Base-by-base conservation (phyloP, 2,888 invertebrate genomes). In the Callyntrura guangdongensis region DNA sequence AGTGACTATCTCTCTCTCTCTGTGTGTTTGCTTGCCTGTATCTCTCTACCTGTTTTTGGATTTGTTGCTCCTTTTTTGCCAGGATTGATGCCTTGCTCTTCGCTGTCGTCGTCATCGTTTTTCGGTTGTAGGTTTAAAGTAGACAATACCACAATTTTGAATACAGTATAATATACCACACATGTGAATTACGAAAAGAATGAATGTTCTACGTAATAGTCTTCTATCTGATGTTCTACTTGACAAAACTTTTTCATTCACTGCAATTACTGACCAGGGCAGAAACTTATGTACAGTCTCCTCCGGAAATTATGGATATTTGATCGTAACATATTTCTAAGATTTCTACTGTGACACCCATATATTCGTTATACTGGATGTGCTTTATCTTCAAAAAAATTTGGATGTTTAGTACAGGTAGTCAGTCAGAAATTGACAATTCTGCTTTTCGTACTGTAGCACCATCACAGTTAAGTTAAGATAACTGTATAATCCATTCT, bases 51-150 rank as follows among this genome's bases (percentile, higher is more conserved):
- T n/a, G 8, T 64, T 36, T 45, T 12, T 53, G 14, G 12, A 53
- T 47, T 74, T 74, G 20, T 20, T 47, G 20, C 72, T 47, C 25
- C 45, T 72, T 74, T 79, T 36, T 36, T 36, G 36, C 36, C 36
- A 36, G 27, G 53, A 79, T 79, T 79, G 79, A 79, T 79, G 59
- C 79, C 56, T 59, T 79, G 25, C 17, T 79, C 77, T 77, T 74
- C 74, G 11, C 27, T 59, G 25, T 56, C 25, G 79, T 77, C 77
- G 77, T 74, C 47, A 17, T 22, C 25, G 25, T 53, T 22, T n/a
- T 17, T 64, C 22, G 36, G 36, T 6, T 4, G 36, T 36, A 36
- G 36, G 36, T 36, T 4, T 36, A 22, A 64, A 25, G 64, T 36
- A 36, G 36, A 36, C 36, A 36, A 36, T 36, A 36, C 36, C 2